These are phyloP conservation scores for Caloenas nicobarica DNA, from an alignment of 2,113 vertebrate genomes.

Conservation along the genomic window DNA sequence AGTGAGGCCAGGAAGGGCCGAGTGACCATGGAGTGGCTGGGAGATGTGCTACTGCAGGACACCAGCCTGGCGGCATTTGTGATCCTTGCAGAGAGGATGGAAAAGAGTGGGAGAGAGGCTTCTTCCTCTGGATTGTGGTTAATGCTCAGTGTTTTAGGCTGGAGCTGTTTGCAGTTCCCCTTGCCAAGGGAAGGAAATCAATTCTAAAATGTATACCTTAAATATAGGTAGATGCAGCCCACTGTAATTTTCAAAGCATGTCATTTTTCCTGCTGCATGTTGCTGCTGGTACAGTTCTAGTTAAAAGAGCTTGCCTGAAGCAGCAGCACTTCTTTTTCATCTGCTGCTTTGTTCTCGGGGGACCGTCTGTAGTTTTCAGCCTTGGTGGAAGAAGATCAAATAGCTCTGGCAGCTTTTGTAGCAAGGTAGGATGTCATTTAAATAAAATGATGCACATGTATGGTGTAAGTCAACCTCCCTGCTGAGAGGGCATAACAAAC, in stretches of 20 bases:
- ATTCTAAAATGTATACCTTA: not conserved
- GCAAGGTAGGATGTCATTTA: conserved; percentile 44
- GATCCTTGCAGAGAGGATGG: not conserved
- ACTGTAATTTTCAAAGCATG: not conserved
- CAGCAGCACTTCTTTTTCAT: conserved; percentile 36
- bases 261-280: not conserved
- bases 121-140: not conserved
- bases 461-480: not conserved
- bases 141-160: accelerated
- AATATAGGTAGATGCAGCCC: not conserved
- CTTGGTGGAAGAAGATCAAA: conserved; percentile 22
- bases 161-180: not conserved
- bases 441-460: conserved; percentile 16
- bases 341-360: conserved; percentile 34
- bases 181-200: not conserved
- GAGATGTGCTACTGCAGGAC: accelerated
- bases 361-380: conserved; percentile 22
- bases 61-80: accelerated
- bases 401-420: not conserved
- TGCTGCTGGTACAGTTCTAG: not conserved
- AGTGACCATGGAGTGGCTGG: accelerated
- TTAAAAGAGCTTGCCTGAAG: conserved; percentile 25
- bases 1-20: not conserved
- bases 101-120: not conserved
- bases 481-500: conserved; percentile 24